phyloP scores from a whole-genome alignment of 2,797 vertebrate genomes.

The Coracias cyanogaster region DNA sequence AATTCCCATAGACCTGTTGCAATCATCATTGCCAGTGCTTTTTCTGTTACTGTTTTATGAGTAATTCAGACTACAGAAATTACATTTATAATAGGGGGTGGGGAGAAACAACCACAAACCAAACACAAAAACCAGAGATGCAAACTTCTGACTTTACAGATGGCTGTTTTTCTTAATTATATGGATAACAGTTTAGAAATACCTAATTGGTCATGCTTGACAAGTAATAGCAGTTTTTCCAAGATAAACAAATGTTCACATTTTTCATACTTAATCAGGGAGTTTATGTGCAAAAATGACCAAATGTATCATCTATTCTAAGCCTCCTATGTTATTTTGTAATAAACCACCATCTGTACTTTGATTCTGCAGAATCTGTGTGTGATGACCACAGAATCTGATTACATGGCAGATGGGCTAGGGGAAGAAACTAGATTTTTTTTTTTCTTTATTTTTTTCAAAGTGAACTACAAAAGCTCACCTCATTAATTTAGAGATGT shows the following conservation, averaged over 20 bases:
- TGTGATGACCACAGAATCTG: slow-evolving; percentile 76
- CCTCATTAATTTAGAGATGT: not conserved
- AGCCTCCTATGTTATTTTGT: slow-evolving; percentile 78
- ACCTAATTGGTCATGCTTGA: slow-evolving; percentile 87
- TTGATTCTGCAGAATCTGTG: slow-evolving; percentile 75
- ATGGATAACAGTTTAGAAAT: slow-evolving; percentile 80
- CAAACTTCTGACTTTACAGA: slow-evolving; percentile 83
- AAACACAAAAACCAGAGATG: slow-evolving; percentile 26
- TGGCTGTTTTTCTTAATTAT: slow-evolving; percentile 86
- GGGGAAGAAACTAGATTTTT: slow-evolving; percentile 42
- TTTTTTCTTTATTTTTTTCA: not conserved
- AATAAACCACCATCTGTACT: slow-evolving; percentile 83
- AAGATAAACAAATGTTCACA: slow-evolving; percentile 85
- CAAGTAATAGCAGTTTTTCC: slow-evolving; percentile 82
- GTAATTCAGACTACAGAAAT: slow-evolving; percentile 69
- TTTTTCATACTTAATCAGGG: slow-evolving; percentile 84
- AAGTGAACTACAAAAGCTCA: slow-evolving; percentile 4
- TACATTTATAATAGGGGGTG: slow-evolving; percentile 47
- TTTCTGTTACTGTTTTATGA: slow-evolving; percentile 48
- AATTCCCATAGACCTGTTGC: not conserved
- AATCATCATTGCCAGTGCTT: slow-evolving; percentile 31
- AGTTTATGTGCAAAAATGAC: slow-evolving; percentile 83
- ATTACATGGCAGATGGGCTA: slow-evolving; percentile 75
- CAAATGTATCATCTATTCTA: slow-evolving; percentile 81
- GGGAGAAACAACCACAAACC: not conserved